Evolutionary conservation across 2,113 vertebrate species (phyloP).

Genomic region (Dasyprocta punctata): DNA sequence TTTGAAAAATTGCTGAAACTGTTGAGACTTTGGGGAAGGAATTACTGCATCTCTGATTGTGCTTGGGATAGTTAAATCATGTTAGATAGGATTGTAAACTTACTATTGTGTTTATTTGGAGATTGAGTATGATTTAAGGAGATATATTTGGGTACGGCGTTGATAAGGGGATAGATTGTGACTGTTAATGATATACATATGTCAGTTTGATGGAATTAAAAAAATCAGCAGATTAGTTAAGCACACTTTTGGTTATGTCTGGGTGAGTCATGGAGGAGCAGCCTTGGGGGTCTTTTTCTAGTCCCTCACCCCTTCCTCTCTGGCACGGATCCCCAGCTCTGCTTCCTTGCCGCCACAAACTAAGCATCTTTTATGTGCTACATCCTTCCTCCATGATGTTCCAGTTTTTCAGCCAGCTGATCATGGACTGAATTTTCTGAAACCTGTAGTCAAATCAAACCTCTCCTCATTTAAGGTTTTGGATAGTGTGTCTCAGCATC

Average conservation of each 20-base stretch:
- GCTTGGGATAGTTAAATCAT: background rate
- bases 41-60: background rate
- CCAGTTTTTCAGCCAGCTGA: background rate
- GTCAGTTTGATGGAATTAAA: background rate
- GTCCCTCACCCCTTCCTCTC: background rate
- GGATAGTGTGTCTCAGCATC: background rate
- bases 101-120: background rate
- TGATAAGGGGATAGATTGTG: background rate
- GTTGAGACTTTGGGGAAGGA: background rate
- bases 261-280: background rate
- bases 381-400: background rate
- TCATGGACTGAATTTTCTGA: no score
- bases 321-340: background rate
- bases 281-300: background rate
- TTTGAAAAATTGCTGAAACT: background rate
- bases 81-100: background rate
- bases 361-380: background rate
- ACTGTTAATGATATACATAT: background rate
- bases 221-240: background rate
- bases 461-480: background rate
- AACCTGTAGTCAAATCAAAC: background rate
- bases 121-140: background rate
- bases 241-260: background rate
- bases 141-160: background rate
- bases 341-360: background rate